These are phyloP conservation scores for Urophycis tenuis DNA, from an alignment of 2,797 vertebrate genomes.

Conservation along the genomic window DNA sequence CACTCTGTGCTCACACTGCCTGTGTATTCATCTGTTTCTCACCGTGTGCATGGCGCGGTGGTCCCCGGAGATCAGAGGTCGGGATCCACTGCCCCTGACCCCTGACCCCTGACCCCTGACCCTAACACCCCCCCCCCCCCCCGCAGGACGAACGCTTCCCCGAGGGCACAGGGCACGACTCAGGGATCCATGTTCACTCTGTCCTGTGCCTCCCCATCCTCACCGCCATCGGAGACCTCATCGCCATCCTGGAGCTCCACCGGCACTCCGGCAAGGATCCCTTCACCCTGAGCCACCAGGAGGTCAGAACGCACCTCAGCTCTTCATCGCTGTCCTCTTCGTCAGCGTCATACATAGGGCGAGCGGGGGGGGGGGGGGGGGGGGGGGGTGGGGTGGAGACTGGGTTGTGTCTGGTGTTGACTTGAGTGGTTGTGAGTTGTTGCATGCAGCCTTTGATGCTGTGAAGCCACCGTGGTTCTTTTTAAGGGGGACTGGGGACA, in stretches of 20 bases:
- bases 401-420: background rate
- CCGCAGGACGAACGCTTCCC: constrained; percentile 93
- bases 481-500: too few relatives aligned
- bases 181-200: constrained; percentile 90
- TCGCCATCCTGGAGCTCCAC: constrained; percentile 93
- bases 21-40: too few relatives aligned
- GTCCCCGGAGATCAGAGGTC: too few relatives aligned
- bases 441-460: background rate
- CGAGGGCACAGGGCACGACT: constrained; percentile 91
- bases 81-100: too few relatives aligned
- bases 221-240: constrained; percentile 92
- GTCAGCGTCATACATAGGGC: background rate
- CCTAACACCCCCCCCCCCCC: constrained; percentile 5
- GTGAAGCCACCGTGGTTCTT: background rate
- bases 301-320: constrained; percentile 69
- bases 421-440: background rate
- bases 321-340: background rate
- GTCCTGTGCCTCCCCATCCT: constrained; percentile 96
- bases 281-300: constrained; percentile 91
- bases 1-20: background rate
- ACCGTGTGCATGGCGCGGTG: too few relatives aligned
- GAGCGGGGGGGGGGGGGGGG: too few relatives aligned
- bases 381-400: background rate
- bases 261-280: constrained; percentile 88
- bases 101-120: too few relatives aligned